Percentiles rank a stretch among this genome's conserved stretches.
Conservation (phyloP, 1,140 invertebrate species). For the Drosophila paulistorum region DNA sequence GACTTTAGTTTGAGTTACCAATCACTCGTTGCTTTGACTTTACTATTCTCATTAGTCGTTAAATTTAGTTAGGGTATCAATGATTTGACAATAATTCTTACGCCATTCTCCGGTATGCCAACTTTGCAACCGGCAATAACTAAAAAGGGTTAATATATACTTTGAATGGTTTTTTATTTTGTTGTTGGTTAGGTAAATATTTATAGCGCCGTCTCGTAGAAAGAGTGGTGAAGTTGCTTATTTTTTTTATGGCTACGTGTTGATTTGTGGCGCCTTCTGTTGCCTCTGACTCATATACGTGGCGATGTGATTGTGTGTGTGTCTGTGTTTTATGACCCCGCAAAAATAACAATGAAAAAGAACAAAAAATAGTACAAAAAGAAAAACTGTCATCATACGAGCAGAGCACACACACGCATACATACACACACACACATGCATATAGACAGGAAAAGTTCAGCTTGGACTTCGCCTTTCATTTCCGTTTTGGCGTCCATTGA, state of each 20-base stretch:
- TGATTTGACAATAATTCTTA: no score
- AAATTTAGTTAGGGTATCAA: no score
- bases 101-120: background rate
- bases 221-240: slow-evolving; percentile 23
- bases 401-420: slow-evolving; percentile 1
- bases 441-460: slow-evolving; percentile 2
- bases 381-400: slow-evolving; percentile 3
- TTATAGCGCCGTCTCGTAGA: background rate
- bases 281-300: slow-evolving; percentile 24
- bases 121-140: background rate
- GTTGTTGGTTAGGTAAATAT: slow-evolving; percentile 12
- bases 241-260: slow-evolving; percentile 59
- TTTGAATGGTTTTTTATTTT: background rate
- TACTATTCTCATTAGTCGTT: no score
- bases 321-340: slow-evolving; percentile 54
- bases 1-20: no score
- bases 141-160: slow-evolving; percentile 45
- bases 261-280: slow-evolving; percentile 57
- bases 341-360: slow-evolving; percentile 23
- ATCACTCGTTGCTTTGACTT: no score
- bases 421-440: background rate
- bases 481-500: slow-evolving; percentile 53
- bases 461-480: slow-evolving; percentile 48
- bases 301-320: slow-evolving; percentile 6
- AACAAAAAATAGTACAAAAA: background rate